phyloP scores from a whole-genome alignment of 2,113 vertebrate species.

The Halichoeres trimaculatus region DNA sequence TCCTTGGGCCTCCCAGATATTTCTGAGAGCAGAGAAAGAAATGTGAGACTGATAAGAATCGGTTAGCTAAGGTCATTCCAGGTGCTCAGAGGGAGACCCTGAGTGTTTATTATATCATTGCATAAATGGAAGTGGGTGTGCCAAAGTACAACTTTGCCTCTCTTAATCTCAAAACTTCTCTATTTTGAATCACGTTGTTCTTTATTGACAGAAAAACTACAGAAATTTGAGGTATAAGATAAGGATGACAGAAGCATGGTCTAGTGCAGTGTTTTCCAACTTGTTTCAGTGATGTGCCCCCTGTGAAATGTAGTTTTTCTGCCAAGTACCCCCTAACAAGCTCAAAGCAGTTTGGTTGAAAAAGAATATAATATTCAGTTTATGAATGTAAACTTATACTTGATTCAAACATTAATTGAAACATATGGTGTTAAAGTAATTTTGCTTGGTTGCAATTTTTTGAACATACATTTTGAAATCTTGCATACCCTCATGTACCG shows the following conservation, averaged over 20 bases:
- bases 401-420: no score
- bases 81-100: conserved; percentile 17
- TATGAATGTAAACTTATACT: no score
- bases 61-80: conserved; percentile 48
- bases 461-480: no score
- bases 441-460: no score
- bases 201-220: not conserved
- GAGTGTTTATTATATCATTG: not conserved
- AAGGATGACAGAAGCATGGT: not conserved
- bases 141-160: not conserved
- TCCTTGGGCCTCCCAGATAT: conserved; percentile 41
- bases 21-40: conserved; percentile 40
- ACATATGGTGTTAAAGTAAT: no score
- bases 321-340: no score
- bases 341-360: no score
- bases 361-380: no score
- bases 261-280: no score
- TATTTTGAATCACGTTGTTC: not conserved
- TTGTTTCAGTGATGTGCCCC: no score
- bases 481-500: no score
- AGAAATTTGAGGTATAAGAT: not conserved
- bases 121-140: not conserved
- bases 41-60: conserved; percentile 66
- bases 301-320: no score
- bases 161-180: not conserved